Base-by-base conservation (phyloP, 2,113 vertebrate species). In the Strigops habroptila region DNA sequence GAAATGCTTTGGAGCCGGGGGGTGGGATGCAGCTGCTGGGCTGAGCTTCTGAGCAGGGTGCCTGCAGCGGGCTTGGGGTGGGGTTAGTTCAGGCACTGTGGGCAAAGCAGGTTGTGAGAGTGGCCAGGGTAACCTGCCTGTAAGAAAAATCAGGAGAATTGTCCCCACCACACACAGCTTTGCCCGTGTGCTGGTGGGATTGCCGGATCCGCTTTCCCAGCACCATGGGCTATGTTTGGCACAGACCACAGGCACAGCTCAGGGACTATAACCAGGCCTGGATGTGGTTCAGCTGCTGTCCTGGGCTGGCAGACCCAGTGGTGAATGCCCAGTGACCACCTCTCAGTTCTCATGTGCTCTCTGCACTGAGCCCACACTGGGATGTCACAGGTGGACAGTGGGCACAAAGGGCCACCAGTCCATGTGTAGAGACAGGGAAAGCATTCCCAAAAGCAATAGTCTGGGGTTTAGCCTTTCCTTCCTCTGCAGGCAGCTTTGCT, bases 121-220 rank as follows among this genome's bases (percentile, higher is more conserved):
- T 11, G n/a, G 22, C 22, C 68, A 67, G 35, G 27, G 21, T 91
- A 64, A 75, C 64, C 71, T 52, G 7, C 44, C 53, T 57, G 35
- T 33, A 35, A 49, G n/a, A 55, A 39, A 37, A 53, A 18, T 0
- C 13, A 33, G 35, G 25, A 65, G 41, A 46, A 44, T 24, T 14
- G 31, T 60, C 30, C 41, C 35, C 48, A 5, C 17, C 14, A 5
- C 0, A 0, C 21, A 4, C 16, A 41, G 37, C 49, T 73, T 31
- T 10, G 3, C 73, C 31, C 0, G 0, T 23, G 3, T 39, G 3
- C 44, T 0, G 0, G 48, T n/a, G 63, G 76, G 24, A 31, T 25
- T 78, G 55, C 65, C 1, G 3, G 16, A 39, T 13, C 16, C 0
- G 0, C 51, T 68, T 37, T 76, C 37, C 35, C n/a, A 4, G 39